Conservation (phyloP, 2,888 invertebrate genomes). For the Habroteleia sp. region DNA sequence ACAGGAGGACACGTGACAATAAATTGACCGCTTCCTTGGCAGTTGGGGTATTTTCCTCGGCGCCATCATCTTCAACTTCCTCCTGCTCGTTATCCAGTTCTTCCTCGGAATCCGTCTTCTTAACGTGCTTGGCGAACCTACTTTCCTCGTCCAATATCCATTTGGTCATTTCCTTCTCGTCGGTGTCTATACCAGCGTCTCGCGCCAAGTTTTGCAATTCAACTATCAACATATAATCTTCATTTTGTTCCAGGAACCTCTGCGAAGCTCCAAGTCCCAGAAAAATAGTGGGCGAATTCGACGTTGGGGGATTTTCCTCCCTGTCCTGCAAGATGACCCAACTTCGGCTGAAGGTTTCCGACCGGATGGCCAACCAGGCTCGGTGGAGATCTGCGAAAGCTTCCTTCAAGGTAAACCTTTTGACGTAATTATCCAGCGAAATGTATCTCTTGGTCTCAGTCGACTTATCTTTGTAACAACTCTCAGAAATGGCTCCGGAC, state of each 20-base stretch:
- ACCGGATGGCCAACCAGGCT: constrained; percentile 80
- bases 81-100: constrained; percentile 27
- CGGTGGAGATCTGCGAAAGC: constrained; percentile 81
- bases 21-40: constrained; percentile 79
- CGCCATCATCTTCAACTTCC: constrained; percentile 60
- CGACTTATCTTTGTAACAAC: constrained; percentile 29
- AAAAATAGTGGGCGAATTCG: constrained; percentile 8
- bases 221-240: constrained; percentile 63
- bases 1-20: constrained; percentile 80
- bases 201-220: constrained; percentile 70
- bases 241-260: constrained; percentile 63
- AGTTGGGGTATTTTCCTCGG: constrained; percentile 72
- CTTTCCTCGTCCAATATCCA: constrained; percentile 75
- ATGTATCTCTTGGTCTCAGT: constrained; percentile 11
- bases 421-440: constrained; percentile 63
- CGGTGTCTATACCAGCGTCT: constrained; percentile 71
- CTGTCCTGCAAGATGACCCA: constrained; percentile 74
- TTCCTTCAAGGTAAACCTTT: constrained; percentile 79
- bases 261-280: constrained; percentile 28
- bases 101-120: constrained; percentile 68
- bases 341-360: constrained; percentile 79
- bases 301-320: constrained; percentile 57
- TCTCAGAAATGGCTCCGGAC: constrained; percentile 63
- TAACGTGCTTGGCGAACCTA: constrained; percentile 67
- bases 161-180: constrained; percentile 69